Evolutionary conservation across 2,888 invertebrate genomes (phyloP), one percentile per base, ranked within the genome.

Genomic region (Coecobrya sp.): DNA sequence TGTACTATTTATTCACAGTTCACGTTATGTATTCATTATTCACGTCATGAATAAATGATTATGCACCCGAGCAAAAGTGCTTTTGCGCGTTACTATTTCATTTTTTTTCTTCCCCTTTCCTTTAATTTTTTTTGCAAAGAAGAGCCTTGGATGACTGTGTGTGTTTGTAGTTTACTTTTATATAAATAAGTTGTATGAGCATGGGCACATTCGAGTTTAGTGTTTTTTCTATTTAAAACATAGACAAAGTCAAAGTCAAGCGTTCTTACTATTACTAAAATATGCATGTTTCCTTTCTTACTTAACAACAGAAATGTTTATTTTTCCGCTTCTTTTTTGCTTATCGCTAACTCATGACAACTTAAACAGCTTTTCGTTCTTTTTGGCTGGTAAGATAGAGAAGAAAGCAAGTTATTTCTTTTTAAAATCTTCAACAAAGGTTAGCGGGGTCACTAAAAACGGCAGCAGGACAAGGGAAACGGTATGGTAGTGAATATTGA

Each of bases 1-100:
- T 1, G 13, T 65, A 10, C 65, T 27, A 81, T 55, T 52, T 52
- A 81, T 27, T 81, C 81, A 81, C 81, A 52, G 52, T 55, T 55
- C 30, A 81, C 13, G 25, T 27, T 52, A 55, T n/a, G n/a, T n/a
- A n/a, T 81, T 81, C 81, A 81, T 81, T 81, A 81, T 81, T 81
- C 81, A 81, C 55, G 52, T 81, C 52, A 81, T 81, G 81, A 81
- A 81, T 81, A 81, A 81, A 30, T 81, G 81, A 81, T 81, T 52
- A 27, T 81, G 45, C 81, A 55, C 10, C 55, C 81, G 30, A 55
- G 52, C 81, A 55, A 27, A 81, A 81, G 30, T 70, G 4, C 16
- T 55, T 81, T 52, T 45, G 73, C 45, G 81, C 27, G 55, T 30
- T 49, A 19, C 11, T 76, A 42, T 19, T 73, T 25, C 49, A 73